A percentile compares a stretch with the other conserved stretches of the same genome.
phyloP scores from a whole-genome alignment of 2,888 invertebrate species.

The Ophion ellenae region DNA sequence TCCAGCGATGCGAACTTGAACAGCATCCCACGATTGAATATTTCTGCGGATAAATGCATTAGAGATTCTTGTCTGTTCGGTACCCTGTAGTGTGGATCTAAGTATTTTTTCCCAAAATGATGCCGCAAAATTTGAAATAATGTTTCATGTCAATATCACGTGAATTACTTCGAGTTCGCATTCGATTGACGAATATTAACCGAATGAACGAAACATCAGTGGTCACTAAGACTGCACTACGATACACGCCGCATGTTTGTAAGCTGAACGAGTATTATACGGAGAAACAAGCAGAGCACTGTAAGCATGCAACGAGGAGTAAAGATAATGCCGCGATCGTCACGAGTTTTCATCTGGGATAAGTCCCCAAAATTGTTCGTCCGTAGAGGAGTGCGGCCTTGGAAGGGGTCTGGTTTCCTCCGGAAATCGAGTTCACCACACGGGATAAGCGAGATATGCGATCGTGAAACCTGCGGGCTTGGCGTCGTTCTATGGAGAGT shows the following conservation, averaged over 20 bases:
- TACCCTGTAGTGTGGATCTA: no score
- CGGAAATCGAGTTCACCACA: conserved; percentile 61
- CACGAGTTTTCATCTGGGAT: conserved; percentile 22
- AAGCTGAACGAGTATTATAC: not conserved
- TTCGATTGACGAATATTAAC: not conserved
- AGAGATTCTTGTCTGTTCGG: no score
- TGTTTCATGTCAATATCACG: no score
- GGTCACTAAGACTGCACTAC: not conserved
- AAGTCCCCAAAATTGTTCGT: conserved; percentile 46
- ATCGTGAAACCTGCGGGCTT: conserved; percentile 54
- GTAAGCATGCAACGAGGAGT: not conserved
- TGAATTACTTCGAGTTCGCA: no score
- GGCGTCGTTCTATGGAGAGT: conserved; percentile 33
- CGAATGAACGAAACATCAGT: not conserved
- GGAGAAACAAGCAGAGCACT: not conserved
- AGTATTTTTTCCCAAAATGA: no score
- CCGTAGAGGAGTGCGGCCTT: conserved; percentile 13
- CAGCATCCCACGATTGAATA: no score
- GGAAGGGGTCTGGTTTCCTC: conserved; percentile 28
- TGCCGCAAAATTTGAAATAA: no score
- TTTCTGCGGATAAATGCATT: no score
- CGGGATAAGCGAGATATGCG: conserved; percentile 38
- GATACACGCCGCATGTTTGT: not conserved
- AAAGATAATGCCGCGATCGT: conserved; percentile 19
- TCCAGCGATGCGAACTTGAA: no score